Base-by-base conservation (phyloP, 2,113 vertebrate species). In the Nothoprocta perdicaria region DNA sequence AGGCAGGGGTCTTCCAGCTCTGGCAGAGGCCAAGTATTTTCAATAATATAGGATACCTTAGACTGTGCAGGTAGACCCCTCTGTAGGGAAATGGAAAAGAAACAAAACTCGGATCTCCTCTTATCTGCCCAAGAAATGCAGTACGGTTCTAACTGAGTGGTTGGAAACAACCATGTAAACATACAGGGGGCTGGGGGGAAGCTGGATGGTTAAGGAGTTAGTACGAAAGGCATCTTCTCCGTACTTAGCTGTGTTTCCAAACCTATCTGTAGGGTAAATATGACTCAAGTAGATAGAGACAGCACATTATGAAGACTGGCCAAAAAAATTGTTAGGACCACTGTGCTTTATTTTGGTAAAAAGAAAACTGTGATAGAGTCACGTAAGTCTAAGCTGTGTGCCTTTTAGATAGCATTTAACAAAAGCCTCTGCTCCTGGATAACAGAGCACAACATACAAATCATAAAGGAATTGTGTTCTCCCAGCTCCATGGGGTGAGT, bases 171-270 rank as follows among this genome's bases (percentile, higher is more conserved):
- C 10, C 48, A 48, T 10, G 10, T 48, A 48, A 48, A 48, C 22
- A 21, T 48, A 48, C 10, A 40, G 60, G 14, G 14, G 17, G 41
- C 1, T 9, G 29, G 14, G 8, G 4, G 5, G 6, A 4, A 3
- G 27, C 41, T 65, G 4, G 26, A n/a, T 4, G 19, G 4, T 89
- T 72, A 88, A 43, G 52, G 57, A 92, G 31, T 33, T 1, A 2
- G 3, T 52, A 31, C 65, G 43, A 26, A 58, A 90, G 7, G 23
- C 41, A 60, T 60, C 29, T 69, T 75, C 53, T 57, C 53, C 53
- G 31, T 57, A 57, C 53, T 31, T 57, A 31, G 15, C 27, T 10
- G 9, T 57, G 15, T 57, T 57, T 57, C 53, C 53, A 57, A 31
- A 57, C 53, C 31, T 57, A 31, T 16, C 15, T 29, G 10, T 22